Conservation (phyloP, 2,888 invertebrate genomes). For the Cryptocephalus moraei region DNA sequence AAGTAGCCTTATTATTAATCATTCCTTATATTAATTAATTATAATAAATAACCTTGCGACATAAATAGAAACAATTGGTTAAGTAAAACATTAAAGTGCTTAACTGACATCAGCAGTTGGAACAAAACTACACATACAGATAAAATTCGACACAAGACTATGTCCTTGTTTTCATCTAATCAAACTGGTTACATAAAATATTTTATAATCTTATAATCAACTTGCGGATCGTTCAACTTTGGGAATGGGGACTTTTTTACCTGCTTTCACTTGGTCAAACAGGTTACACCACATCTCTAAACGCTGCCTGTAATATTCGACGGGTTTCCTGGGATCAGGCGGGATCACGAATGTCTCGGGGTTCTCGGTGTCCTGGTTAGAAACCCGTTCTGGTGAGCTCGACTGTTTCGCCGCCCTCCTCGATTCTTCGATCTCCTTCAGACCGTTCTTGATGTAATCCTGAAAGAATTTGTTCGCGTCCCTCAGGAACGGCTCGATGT, state of each 20-base stretch:
- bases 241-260: slow-evolving; percentile 11
- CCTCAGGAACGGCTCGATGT: slow-evolving; percentile 73
- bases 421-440: slow-evolving; percentile 47
- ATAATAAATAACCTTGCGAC: no score
- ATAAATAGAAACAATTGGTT: no score
- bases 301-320: slow-evolving; percentile 29
- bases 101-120: no score
- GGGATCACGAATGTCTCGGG: slow-evolving; percentile 3
- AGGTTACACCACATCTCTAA: slow-evolving; percentile 27
- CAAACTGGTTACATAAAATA: not conserved
- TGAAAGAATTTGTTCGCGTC: slow-evolving; percentile 80
- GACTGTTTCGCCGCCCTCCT: slow-evolving; percentile 21
- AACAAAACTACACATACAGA: no score
- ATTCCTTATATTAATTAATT: no score
- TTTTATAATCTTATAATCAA: no score
- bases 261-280: slow-evolving; percentile 19
- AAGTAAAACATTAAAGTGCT: no score
- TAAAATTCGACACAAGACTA: no score
- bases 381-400: no score
- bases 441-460: slow-evolving; percentile 71
- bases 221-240: not conserved
- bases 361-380: slow-evolving; percentile 6
- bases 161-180: no score
- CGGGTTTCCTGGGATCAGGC: slow-evolving; percentile 11
- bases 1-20: no score